phyloP scores from a whole-genome alignment of 2,113 vertebrate species.

The Dissostichus mawsoni region DNA sequence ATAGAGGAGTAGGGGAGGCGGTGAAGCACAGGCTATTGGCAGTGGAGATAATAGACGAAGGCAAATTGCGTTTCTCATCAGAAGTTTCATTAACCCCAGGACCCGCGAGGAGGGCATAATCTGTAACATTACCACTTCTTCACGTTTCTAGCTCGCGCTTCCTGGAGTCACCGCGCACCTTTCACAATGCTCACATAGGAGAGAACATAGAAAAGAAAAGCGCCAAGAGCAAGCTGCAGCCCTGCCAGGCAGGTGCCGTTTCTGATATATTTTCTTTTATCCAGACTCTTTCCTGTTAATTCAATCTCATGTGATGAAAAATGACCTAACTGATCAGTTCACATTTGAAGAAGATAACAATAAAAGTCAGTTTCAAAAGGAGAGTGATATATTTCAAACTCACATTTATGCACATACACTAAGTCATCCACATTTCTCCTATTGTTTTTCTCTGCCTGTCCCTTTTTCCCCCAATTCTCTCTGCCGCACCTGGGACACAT shows the following conservation, averaged over 20 bases:
- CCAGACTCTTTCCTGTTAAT: conserved; percentile 30
- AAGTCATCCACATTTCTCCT: conserved; percentile 5
- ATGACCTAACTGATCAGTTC: conserved; percentile 25
- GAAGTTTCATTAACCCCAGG: conserved; percentile 87
- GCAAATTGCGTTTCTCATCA: conserved; percentile 87
- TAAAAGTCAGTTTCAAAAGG: conserved; percentile 15
- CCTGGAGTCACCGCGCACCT: conserved; percentile 70
- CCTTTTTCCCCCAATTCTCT: conserved; percentile 16
- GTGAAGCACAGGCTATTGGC: conserved; percentile 73
- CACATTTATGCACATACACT: conserved; percentile 9
- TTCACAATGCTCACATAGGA: conserved; percentile 63
- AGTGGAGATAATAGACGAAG: conserved; percentile 83
- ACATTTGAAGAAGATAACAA: conserved; percentile 31
- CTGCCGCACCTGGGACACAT: conserved; percentile 58
- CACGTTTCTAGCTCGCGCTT: conserved; percentile 74
- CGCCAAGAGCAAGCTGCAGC: conserved; percentile 28
- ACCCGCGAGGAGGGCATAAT: conserved; percentile 83
- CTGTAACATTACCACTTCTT: conserved; percentile 85
- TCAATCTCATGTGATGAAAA: conserved; percentile 25
- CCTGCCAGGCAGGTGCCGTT: conserved; percentile 30
- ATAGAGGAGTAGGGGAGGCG: conserved; percentile 52
- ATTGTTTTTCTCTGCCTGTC: conserved; percentile 11
- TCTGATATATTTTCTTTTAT: conserved; percentile 30
- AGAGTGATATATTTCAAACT: conserved; percentile 2
- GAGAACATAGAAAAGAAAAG: conserved; percentile 7